Evolutionary conservation across 2,797 vertebrate species (phyloP).

Genomic region (Phoebastria nigripes): DNA sequence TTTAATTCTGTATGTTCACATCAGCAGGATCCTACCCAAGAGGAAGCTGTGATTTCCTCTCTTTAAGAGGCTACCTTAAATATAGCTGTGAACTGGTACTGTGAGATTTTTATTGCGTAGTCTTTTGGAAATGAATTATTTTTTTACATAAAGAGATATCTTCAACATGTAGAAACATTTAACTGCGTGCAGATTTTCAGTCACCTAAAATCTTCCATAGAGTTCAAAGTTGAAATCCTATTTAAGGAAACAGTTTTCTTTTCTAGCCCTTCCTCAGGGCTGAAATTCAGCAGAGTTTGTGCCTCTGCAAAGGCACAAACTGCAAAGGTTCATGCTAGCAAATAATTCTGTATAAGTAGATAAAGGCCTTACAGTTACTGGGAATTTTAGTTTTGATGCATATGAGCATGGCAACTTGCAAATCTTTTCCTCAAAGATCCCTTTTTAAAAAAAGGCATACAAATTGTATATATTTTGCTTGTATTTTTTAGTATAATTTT

Average conservation of each 20-base stretch:
- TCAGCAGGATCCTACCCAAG: background rate
- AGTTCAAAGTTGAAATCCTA: background rate
- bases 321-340: background rate
- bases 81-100: background rate
- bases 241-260: background rate
- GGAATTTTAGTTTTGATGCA: background rate
- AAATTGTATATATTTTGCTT: background rate
- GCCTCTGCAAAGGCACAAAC: background rate
- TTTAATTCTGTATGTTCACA: background rate
- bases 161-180: background rate
- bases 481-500: background rate
- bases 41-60: constrained; percentile 15
- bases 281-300: background rate
- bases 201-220: background rate
- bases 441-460: background rate
- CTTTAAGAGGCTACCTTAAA: background rate
- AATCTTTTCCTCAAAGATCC: background rate
- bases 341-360: background rate
- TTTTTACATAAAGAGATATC: background rate
- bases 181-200: background rate
- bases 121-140: background rate
- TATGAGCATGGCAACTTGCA: background rate
- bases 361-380: background rate
- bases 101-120: background rate
- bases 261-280: background rate